These are phyloP conservation scores for Liodrosophila aerea DNA, from an alignment of 2,888 invertebrate genomes.

Conservation along the genomic window DNA sequence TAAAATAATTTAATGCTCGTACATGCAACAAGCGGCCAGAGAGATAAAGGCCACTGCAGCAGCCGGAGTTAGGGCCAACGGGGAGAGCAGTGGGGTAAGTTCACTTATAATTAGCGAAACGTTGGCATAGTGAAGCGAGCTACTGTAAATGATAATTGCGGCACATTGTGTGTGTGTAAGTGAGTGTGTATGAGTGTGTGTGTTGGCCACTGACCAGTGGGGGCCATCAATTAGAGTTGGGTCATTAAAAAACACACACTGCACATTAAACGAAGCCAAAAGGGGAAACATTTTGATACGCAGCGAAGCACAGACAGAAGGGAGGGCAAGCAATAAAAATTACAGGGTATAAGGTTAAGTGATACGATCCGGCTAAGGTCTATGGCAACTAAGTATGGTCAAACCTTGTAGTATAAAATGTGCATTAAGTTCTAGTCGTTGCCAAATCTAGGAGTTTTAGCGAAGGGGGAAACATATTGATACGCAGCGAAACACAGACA, in stretches of 20 bases:
- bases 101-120: conserved; percentile 61
- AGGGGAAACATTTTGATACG: no score
- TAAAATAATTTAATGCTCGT: conserved; percentile 70
- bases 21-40: conserved; percentile 59
- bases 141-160: conserved; percentile 56
- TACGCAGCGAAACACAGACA: no score
- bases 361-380: no score
- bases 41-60: conserved; percentile 27
- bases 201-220: conserved; percentile 23
- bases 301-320: no score
- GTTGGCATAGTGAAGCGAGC: conserved; percentile 45
- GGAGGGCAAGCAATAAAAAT: no score
- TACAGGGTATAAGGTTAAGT: no score
- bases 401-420: no score
- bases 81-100: conserved; percentile 8
- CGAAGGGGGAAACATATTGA: no score
- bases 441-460: no score
- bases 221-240: conserved; percentile 30
- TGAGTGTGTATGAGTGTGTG: conserved; percentile 4
- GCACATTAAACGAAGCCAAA: no score
- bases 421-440: no score
- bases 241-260: conserved; percentile 17
- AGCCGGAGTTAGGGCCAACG: background rate
- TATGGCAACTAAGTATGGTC: no score
- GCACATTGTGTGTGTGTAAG: conserved; percentile 36